Evolutionary conservation across 2,113 vertebrate species (phyloP).

Genomic region (Oophaga pumilio): DNA sequence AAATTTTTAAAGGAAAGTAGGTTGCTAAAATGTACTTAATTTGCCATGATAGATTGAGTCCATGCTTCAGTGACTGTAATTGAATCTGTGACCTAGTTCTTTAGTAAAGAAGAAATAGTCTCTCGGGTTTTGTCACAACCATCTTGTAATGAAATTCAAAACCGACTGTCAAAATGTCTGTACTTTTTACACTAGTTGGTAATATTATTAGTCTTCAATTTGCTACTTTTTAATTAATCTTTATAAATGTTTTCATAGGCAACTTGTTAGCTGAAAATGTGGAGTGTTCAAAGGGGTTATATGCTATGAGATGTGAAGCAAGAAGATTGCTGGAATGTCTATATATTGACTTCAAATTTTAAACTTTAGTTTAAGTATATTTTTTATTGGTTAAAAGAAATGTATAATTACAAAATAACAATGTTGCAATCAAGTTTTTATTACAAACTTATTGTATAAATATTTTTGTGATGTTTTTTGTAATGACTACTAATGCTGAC

Average conservation of each 20-base stretch:
- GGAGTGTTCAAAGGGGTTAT: constrained; percentile 25
- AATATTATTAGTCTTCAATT: constrained; percentile 83
- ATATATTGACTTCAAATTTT: too few species aligned
- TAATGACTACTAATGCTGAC: neutral
- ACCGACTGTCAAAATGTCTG: constrained; percentile 90
- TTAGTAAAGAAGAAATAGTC: constrained; percentile 98
- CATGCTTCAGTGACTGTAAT: constrained; percentile 99
- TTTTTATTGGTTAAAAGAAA: neutral
- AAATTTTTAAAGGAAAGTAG: constrained; percentile 99
- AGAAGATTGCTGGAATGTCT: too few species aligned
- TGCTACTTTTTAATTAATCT: constrained; percentile 87
- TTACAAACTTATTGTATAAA: too few species aligned
- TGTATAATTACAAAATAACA: neutral
- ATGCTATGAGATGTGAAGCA: neutral
- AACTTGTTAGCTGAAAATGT: constrained; percentile 69
- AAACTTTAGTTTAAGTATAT: too few species aligned
- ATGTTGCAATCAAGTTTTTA: neutral
- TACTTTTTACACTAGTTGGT: constrained; percentile 88
- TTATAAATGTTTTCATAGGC: constrained; percentile 78
- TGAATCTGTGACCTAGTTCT: constrained; percentile 99
- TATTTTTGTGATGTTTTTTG: too few species aligned
- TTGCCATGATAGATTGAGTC: constrained; percentile 99
- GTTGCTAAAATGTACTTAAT: constrained; percentile 99
- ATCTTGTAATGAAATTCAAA: constrained; percentile 99
- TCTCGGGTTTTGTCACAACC: constrained; percentile 95